phyloP scores from a whole-genome alignment of 2,888 invertebrate genomes.

The Dryobota labecula region DNA sequence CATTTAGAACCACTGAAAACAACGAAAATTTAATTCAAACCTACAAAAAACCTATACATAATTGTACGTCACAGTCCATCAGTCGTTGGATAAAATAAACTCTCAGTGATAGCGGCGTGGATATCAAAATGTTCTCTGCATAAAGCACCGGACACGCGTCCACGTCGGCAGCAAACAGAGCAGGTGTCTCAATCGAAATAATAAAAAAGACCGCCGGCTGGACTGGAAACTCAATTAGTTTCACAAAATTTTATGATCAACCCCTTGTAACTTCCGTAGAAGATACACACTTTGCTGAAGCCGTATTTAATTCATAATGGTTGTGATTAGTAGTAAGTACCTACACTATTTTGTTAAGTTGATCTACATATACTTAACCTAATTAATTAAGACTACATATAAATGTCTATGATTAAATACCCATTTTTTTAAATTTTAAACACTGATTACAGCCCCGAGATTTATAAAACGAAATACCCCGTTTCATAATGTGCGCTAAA shows the following conservation, averaged over 20 bases:
- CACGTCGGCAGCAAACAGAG: not conserved
- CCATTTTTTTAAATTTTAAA: too few relatives aligned
- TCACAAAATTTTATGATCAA: not conserved
- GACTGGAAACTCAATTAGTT: not conserved
- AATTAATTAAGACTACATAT: too few relatives aligned
- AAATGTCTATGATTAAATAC: too few relatives aligned
- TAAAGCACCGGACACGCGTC: not conserved
- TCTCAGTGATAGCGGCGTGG: not conserved
- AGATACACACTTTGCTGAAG: not conserved
- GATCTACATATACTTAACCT: too few relatives aligned
- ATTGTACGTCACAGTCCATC: not conserved
- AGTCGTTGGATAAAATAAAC: not conserved
- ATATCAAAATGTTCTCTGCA: not conserved
- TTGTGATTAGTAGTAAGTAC: too few relatives aligned
- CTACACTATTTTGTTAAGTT: too few relatives aligned
- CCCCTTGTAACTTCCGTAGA: not conserved
- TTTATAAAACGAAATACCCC: too few relatives aligned
- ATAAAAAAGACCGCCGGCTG: too few relatives aligned
- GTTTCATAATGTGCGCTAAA: too few relatives aligned
- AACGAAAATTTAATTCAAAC: not conserved
- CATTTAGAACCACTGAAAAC: not conserved
- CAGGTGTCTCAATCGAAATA: not conserved
- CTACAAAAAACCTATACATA: slow-evolving; percentile 1
- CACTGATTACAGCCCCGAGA: too few relatives aligned
- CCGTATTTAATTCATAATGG: not conserved